These are phyloP conservation scores for Australoheros facetus DNA, from an alignment of 2,797 vertebrate species.

Conservation along the genomic window DNA sequence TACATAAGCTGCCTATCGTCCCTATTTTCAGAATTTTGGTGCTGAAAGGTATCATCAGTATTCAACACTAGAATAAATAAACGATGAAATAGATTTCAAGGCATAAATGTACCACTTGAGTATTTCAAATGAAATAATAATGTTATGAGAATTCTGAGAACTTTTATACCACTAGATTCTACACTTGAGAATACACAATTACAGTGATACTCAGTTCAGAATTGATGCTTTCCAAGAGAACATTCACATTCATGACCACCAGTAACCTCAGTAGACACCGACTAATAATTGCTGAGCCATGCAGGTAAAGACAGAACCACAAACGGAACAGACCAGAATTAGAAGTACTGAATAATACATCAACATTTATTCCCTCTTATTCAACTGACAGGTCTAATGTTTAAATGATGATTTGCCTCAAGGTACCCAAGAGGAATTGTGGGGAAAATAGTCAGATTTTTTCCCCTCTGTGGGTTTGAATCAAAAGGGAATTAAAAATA, in stretches of 20 bases:
- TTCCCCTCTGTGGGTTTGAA: background rate
- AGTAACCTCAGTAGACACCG: background rate
- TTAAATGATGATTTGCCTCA: conserved; percentile 72
- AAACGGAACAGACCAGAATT: conserved; percentile 49
- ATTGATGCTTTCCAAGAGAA: conserved; percentile 2
- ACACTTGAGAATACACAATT: background rate
- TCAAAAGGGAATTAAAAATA: background rate
- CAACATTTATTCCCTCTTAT: conserved; percentile 34
- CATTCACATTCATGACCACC: background rate
- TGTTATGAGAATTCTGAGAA: background rate
- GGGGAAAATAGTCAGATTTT: conserved; percentile 18
- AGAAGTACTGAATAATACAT: conserved; percentile 72
- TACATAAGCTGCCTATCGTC: too few relatives aligned
- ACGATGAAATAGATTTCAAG: background rate
- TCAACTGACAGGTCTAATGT: conserved; percentile 69
- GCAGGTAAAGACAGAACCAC: conserved; percentile 38
- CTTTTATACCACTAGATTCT: background rate
- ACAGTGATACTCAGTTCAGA: background rate
- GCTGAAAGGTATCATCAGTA: too few relatives aligned
- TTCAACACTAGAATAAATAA: background rate
- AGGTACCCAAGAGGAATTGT: conserved; percentile 45
- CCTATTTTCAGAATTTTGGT: too few relatives aligned
- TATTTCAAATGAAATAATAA: too few relatives aligned
- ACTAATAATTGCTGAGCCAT: conserved; percentile 19
- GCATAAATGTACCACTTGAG: background rate